phyloP scores from a whole-genome alignment of 2,888 invertebrate species.

The Adelphocoris suturalis region DNA sequence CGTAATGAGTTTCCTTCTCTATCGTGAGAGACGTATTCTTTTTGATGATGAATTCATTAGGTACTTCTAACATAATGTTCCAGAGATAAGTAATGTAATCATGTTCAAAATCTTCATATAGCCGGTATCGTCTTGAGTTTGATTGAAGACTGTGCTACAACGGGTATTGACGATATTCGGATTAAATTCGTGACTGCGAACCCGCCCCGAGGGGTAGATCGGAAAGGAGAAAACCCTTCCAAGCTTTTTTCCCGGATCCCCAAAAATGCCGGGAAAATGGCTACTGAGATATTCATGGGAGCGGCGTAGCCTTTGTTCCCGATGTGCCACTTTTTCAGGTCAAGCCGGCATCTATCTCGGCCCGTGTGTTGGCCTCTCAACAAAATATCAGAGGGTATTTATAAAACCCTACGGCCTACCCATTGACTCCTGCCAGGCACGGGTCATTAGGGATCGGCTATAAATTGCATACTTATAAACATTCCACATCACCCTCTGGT shows the following conservation, averaged over 20 bases:
- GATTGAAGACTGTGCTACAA: no score
- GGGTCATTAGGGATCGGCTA: neutral
- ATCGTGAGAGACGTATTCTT: no score
- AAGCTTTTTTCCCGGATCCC: neutral
- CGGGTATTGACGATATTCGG: no score
- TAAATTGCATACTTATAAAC: neutral
- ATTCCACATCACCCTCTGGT: neutral
- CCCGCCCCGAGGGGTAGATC: no score
- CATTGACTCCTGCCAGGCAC: constrained; percentile 38
- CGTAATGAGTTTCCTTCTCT: no score
- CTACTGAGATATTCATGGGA: neutral
- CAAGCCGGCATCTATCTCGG: constrained; percentile 18
- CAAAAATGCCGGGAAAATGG: neutral
- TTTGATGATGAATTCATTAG: no score
- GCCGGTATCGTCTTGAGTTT: no score
- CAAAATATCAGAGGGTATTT: constrained; percentile 43
- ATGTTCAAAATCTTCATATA: no score
- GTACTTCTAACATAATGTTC: no score
- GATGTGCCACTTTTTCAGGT: constrained; percentile 29
- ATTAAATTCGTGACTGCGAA: no score
- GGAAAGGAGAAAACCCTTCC: no score
- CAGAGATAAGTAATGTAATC: no score
- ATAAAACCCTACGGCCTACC: constrained; percentile 6
- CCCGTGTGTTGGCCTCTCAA: constrained; percentile 37
- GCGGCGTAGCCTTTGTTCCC: constrained; percentile 21